Conservation (phyloP, 2,888 invertebrate genomes). For the Augochlorella aurata region DNA sequence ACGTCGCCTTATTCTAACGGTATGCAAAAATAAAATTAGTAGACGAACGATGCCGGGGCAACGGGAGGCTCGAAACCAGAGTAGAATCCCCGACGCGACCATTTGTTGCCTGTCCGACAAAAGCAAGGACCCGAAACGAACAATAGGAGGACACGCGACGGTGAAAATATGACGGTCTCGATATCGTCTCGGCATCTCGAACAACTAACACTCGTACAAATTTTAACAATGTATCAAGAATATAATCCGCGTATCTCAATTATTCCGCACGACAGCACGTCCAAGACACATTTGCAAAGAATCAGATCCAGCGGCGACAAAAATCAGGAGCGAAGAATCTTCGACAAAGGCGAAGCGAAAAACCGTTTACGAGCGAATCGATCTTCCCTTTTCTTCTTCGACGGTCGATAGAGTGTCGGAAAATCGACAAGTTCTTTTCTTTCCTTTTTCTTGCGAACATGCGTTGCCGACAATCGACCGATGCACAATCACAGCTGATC, state of each 20-base stretch:
- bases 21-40: conserved; percentile 9
- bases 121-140: conserved; percentile 11
- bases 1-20: conserved; percentile 12
- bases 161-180: not conserved
- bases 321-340: not conserved
- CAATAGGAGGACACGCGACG: conserved; percentile 12
- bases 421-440: not conserved
- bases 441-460: not conserved
- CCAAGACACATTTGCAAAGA: not conserved
- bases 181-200: conserved; percentile 1
- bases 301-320: not conserved
- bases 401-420: not conserved
- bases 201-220: conserved; percentile 27
- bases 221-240: conserved; percentile 36
- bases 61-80: not conserved
- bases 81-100: not conserved
- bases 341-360: not conserved
- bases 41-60: not conserved
- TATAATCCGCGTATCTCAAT: conserved; percentile 26
- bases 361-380: not conserved
- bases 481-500: conserved; percentile 3
- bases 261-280: conserved; percentile 2
- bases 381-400: not conserved
- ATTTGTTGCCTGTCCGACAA: not conserved
- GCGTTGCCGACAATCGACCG: not conserved